These are phyloP conservation scores for Perithous albicinctus DNA, from an alignment of 2,888 invertebrate genomes.

Conservation along the genomic window DNA sequence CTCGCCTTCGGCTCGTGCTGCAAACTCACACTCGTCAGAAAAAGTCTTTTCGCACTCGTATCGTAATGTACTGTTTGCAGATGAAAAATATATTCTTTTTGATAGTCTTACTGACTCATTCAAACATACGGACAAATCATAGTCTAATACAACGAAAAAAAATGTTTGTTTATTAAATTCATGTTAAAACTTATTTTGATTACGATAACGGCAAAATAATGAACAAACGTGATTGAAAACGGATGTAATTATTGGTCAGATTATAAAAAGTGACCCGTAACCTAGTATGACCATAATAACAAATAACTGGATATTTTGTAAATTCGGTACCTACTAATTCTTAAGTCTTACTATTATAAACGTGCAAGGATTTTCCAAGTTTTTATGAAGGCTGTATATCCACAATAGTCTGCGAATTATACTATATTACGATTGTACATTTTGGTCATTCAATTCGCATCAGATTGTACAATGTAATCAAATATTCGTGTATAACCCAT, in stretches of 20 bases:
- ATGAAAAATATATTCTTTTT: neutral
- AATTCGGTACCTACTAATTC: neutral
- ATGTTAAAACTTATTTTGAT: neutral
- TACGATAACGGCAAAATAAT: neutral
- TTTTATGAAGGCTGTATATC: neutral
- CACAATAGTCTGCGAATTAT: neutral
- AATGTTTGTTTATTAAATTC: neutral
- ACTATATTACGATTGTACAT: slow-evolving; percentile 1
- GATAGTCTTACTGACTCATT: neutral
- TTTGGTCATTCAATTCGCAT: neutral
- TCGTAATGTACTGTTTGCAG: too few species aligned
- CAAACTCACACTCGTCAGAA: too few species aligned
- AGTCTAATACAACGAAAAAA: neutral
- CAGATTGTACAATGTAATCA: neutral
- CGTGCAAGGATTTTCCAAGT: neutral
- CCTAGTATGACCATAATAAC: neutral
- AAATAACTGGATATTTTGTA: neutral
- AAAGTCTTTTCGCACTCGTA: too few species aligned
- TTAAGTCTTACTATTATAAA: neutral
- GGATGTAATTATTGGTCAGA: neutral
- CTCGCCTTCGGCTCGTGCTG: too few species aligned
- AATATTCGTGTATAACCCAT: slow-evolving; percentile 4
- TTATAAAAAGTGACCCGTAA: neutral
- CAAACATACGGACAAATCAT: neutral
- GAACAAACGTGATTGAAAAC: neutral